Evolutionary conservation across 2,888 invertebrate species (phyloP), one percentile per base, ranked within the genome.

Genomic region (Cecidostiba fungosa): DNA sequence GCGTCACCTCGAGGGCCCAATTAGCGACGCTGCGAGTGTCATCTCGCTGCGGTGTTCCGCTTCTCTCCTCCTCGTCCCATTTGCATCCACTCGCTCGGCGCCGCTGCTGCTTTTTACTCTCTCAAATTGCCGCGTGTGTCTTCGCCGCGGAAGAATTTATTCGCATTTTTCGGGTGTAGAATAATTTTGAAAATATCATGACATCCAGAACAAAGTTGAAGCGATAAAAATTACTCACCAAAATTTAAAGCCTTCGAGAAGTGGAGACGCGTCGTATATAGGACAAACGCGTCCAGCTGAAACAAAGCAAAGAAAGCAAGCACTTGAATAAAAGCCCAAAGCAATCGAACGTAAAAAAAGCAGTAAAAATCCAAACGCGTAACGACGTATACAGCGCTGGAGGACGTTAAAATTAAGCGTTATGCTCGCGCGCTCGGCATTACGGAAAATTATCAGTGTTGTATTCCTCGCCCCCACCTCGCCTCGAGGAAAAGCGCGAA

Each of bases 1-100:
- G 91, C 90, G 91, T 91, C 92, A 92, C 92, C 92, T 93, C 92
- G 93, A 93, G 93, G 93, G 93, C 92, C 93, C 93, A 93, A 93
- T 93, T 93, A 93, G 93, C 91, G 92, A 14, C 29, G 50, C 59
- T 16, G 91, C 91, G 92, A 92, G 92, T 93, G 92, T 92, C 92
- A 92, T 92, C 77, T 70, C 66, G 26, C 47, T 78, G 69, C 32
- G 69, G 26, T 59, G 10, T 36, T 70, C 70, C 36, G 26, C 23
- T 66, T 26, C 66, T 39, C 29, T 23, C 69, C 19, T 23, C 62
- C 29, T 12, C 36, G 66, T 79, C 69, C 74, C 79, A 84, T 69
- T 84, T 84, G 69, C 66, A 43, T 66, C 43, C 47, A 26, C 62
- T 29, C 78, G 76, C n/a, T 43, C 62, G 74, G 8, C 47, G 36